A percentile compares a stretch with the other conserved stretches of the same genome.
Evolutionary conservation across 2,797 vertebrate genomes (phyloP).

Genomic region (Coranthus polyacanthus): DNA sequence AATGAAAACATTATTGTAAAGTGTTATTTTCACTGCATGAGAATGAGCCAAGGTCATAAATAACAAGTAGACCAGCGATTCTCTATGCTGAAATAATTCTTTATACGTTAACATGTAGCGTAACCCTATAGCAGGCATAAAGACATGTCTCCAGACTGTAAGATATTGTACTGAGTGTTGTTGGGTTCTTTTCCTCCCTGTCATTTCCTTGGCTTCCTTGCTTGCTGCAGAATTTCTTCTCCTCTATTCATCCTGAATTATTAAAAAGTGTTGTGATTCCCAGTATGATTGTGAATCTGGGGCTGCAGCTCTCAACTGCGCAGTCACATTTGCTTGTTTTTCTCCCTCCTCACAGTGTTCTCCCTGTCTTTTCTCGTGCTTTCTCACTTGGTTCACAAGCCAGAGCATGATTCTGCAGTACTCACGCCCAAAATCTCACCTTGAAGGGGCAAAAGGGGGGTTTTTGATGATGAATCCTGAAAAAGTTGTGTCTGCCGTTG

Average conservation of each 20-base stretch:
- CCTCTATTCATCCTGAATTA: conserved; percentile 87
- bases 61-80: conserved; percentile 40
- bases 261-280: conserved; percentile 90
- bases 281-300: conserved; percentile 87
- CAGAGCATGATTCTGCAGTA: conserved; percentile 63
- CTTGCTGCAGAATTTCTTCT: conserved; percentile 78
- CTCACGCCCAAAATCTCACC: conserved; percentile 68
- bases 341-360: conserved; percentile 52
- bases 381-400: conserved; percentile 55
- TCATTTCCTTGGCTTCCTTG: conserved; percentile 76
- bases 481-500: conserved; percentile 63
- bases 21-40: conserved; percentile 4
- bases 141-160: conserved; percentile 30
- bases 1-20: conserved; percentile 26
- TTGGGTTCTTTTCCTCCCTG: conserved; percentile 59
- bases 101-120: conserved; percentile 11
- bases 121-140: conserved; percentile 43
- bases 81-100: conserved; percentile 27
- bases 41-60: conserved; percentile 38
- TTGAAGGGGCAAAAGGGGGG: conserved; percentile 53
- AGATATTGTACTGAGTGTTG: conserved; percentile 31
- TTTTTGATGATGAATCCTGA: conserved; percentile 71
- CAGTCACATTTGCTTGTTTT: conserved; percentile 81
- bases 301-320: conserved; percentile 81
- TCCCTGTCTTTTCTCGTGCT: conserved; percentile 37